Conservation (phyloP, 2,888 invertebrate species). For the Branchipolynoe longqiensis region DNA sequence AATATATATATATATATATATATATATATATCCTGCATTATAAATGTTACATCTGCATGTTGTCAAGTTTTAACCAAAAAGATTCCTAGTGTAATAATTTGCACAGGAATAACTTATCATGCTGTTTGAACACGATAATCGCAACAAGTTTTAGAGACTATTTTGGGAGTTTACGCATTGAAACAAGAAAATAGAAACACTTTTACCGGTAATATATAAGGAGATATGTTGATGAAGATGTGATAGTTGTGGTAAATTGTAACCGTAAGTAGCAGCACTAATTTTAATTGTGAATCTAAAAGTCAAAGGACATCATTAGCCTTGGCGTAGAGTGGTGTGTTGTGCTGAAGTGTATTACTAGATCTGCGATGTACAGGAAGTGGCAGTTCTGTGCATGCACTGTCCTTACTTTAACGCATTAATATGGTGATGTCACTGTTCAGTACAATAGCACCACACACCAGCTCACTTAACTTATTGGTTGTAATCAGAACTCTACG, state of each 20-base stretch:
- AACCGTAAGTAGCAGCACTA: not conserved
- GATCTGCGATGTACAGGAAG: not conserved
- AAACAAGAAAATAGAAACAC: not conserved
- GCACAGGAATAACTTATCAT: not conserved
- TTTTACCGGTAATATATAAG: not conserved
- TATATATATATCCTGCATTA: conserved; percentile 44
- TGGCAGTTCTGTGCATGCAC: not conserved
- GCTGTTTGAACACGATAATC: not conserved
- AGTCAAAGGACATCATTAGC: too few relatives aligned
- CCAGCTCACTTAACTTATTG: not conserved
- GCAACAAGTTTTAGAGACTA: not conserved
- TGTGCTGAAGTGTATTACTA: too few relatives aligned
- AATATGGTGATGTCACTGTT: not conserved
- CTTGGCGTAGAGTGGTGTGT: too few relatives aligned
- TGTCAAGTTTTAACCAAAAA: conserved; percentile 15
- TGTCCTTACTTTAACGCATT: too few relatives aligned
- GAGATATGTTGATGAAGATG: not conserved
- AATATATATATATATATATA: conserved; percentile 30
- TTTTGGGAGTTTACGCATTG: not conserved
- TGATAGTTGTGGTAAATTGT: conserved; percentile 10
- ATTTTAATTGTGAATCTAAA: too few relatives aligned
- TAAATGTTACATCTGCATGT: conserved; percentile 1
- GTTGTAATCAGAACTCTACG: not conserved
- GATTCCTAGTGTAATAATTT: not conserved
- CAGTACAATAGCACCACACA: not conserved